phyloP scores from a whole-genome alignment of 2,888 invertebrate genomes.

The Cryptocheilus praepositus region DNA sequence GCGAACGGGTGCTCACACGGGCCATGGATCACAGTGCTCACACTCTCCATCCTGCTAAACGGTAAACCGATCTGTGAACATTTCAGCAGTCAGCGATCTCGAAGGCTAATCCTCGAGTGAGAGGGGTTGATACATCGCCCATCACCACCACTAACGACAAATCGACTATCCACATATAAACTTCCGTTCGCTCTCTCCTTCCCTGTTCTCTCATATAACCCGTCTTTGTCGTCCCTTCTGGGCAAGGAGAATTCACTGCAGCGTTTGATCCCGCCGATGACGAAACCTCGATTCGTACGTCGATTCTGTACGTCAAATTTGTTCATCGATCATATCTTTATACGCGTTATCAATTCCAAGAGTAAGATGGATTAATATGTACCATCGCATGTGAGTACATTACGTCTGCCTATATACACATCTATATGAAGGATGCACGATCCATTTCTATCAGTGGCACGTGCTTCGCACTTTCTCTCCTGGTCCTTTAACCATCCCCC shows the following conservation, averaged over 20 bases:
- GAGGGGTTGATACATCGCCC: conserved; percentile 70
- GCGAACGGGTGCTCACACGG: conserved; percentile 52
- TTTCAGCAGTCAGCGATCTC: conserved; percentile 74
- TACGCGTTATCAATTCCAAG: conserved; percentile 47
- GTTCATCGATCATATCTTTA: conserved; percentile 23
- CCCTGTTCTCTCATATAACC: not conserved
- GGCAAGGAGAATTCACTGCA: not conserved
- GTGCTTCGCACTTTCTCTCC: not conserved
- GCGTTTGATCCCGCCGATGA: not conserved
- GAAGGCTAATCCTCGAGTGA: conserved; percentile 71
- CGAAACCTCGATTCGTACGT: conserved; percentile 44
- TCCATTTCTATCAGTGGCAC: not conserved
- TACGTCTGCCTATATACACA: not conserved
- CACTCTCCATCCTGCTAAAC: conserved; percentile 73
- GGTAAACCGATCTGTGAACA: conserved; percentile 75
- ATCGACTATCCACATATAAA: conserved; percentile 13
- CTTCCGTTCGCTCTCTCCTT: conserved; percentile 13
- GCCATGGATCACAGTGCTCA: conserved; percentile 68
- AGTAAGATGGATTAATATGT: conserved; percentile 26
- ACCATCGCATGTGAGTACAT: not conserved
- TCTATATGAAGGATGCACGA: conserved; percentile 2
- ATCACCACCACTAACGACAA: conserved; percentile 22
- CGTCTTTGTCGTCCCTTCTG: not conserved
- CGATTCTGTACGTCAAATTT: conserved; percentile 31
- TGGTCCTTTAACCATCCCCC: not conserved